Percentiles rank a stretch among this genome's conserved stretches.
Conservation (phyloP, 2,888 invertebrate species). For the Oligia latruncula region DNA sequence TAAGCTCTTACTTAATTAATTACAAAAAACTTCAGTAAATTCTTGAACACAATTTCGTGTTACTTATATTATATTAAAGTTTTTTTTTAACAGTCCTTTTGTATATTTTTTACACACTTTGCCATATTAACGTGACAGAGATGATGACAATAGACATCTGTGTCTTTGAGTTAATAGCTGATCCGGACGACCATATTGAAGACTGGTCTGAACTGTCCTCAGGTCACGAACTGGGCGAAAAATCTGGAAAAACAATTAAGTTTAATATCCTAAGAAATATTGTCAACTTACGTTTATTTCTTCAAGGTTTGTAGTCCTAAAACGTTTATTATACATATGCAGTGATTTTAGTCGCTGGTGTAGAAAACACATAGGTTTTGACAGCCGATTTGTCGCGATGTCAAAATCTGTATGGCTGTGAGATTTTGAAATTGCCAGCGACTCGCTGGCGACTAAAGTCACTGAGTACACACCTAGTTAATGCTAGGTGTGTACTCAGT, state of each 20-base stretch:
- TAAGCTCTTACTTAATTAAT: slow-evolving; percentile 52
- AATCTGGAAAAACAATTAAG: slow-evolving; percentile 70
- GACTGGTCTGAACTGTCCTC: slow-evolving; percentile 77
- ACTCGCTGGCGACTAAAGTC: neutral
- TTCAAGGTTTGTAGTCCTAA: neutral
- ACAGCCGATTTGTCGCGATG: neutral
- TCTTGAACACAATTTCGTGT: slow-evolving; percentile 47
- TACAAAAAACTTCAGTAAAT: slow-evolving; percentile 25
- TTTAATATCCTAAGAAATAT: neutral
- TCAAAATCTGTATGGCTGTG: neutral
- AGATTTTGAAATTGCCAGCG: neutral
- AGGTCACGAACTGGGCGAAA: slow-evolving; percentile 82
- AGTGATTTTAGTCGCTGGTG: neutral
- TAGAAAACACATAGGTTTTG: neutral
- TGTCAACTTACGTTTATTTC: neutral
- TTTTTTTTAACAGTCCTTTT: slow-evolving; percentile 26
- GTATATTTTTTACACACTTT: slow-evolving; percentile 27
- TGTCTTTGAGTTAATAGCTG: slow-evolving; percentile 45
- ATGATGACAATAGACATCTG: slow-evolving; percentile 12
- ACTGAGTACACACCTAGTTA: neutral
- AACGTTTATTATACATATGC: no score
- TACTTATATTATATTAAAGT: neutral
- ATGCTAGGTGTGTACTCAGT: no score
- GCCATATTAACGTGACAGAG: slow-evolving; percentile 5
- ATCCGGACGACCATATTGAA: slow-evolving; percentile 78